Percentiles rank a stretch among this genome's conserved stretches.
Evolutionary conservation across 2,888 invertebrate species (phyloP).

Genomic region (Diarsia mendica): DNA sequence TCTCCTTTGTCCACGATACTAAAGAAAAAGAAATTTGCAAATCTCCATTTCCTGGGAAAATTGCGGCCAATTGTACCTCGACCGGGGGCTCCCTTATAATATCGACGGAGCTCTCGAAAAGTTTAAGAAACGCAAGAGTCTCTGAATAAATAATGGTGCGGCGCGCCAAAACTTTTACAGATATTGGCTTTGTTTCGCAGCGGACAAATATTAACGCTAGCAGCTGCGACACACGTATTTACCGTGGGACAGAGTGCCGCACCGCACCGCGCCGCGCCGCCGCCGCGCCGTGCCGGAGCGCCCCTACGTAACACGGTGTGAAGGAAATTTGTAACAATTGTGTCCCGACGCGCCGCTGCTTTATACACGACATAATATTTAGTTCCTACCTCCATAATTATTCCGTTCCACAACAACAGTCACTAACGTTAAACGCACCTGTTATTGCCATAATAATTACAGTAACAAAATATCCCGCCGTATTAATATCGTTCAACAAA

Average conservation of each 20-base stretch:
- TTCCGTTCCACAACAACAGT: conserved; percentile 6
- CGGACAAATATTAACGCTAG: conserved; percentile 79
- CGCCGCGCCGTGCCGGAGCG: conserved; percentile 3
- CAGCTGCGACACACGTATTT: conserved; percentile 77
- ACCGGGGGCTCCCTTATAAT: conserved; percentile 70
- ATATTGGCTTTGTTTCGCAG: conserved; percentile 84
- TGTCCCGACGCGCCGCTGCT: conserved; percentile 11
- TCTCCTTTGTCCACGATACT: conserved; percentile 44
- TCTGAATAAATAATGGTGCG: conserved; percentile 84
- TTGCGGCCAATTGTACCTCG: conserved; percentile 73
- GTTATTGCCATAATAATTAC: not conserved
- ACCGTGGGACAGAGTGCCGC: conserved; percentile 39
- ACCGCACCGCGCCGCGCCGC: not conserved
- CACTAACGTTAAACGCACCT: conserved; percentile 10
- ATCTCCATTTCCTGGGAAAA: conserved; percentile 67
- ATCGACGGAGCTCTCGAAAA: conserved; percentile 73
- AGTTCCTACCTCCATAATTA: conserved; percentile 32
- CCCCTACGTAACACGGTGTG: conserved; percentile 39
- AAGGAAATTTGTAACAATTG: conserved; percentile 51
- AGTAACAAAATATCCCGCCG: conserved; percentile 9
- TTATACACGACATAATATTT: conserved; percentile 23
- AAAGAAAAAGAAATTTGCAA: conserved; percentile 66
- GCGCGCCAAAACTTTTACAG: conserved; percentile 81
- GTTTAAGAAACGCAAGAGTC: conserved; percentile 80
- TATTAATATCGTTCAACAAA: conserved; percentile 20